phyloP scores from a whole-genome alignment of 2,888 invertebrate genomes.

The Drosophila borborema region DNA sequence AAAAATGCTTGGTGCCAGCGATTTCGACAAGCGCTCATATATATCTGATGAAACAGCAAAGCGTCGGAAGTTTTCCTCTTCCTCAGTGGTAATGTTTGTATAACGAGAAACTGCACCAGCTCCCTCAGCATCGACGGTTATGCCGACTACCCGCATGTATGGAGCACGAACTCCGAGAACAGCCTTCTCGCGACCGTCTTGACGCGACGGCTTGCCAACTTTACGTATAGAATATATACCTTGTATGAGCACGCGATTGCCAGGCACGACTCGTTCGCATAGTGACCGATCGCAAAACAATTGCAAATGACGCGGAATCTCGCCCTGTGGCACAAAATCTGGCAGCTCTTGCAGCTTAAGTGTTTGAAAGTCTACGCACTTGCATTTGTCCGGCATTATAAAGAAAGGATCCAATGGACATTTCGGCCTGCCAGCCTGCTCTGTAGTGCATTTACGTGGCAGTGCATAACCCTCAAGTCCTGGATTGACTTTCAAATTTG shows the following conservation, averaged over 20 bases:
- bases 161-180: slow-evolving; percentile 96
- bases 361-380: slow-evolving; percentile 98
- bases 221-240: slow-evolving; percentile 99
- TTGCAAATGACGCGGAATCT: slow-evolving; percentile 98
- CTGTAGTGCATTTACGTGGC: slow-evolving; percentile 97
- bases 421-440: slow-evolving; percentile 95
- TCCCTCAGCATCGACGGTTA: slow-evolving; percentile 93
- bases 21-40: slow-evolving; percentile 94
- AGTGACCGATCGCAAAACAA: slow-evolving; percentile 96
- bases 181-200: slow-evolving; percentile 90
- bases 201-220: slow-evolving; percentile 88
- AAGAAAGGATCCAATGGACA: slow-evolving; percentile 99
- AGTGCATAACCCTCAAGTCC: slow-evolving; percentile 98
- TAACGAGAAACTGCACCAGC: slow-evolving; percentile 88
- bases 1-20: slow-evolving; percentile 98
- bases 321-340: slow-evolving; percentile 95
- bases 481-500: slow-evolving; percentile 95
- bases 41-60: slow-evolving; percentile 94
- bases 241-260: slow-evolving; percentile 95
- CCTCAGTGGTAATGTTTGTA: slow-evolving; percentile 88
- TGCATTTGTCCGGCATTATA: slow-evolving; percentile 98
- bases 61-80: slow-evolving; percentile 88
- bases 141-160: slow-evolving; percentile 97
- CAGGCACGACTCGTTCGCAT: slow-evolving; percentile 98
- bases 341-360: slow-evolving; percentile 98